These are phyloP conservation scores for Cephus nigrinus DNA, from an alignment of 2,888 invertebrate species.

Conservation along the genomic window DNA sequence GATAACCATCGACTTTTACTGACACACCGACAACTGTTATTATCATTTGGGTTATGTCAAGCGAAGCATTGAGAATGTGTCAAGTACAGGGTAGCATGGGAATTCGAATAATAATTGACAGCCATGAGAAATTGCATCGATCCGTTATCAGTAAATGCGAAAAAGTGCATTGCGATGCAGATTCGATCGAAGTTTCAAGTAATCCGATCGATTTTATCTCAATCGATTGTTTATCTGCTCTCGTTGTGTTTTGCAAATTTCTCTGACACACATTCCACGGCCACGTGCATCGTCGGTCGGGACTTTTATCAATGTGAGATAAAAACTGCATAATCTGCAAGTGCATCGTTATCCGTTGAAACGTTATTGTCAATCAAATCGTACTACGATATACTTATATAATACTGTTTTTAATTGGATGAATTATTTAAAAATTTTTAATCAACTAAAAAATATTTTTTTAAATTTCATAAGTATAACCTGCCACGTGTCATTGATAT, in stretches of 20 bases:
- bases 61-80: background rate
- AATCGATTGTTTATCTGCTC: background rate
- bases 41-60: background rate
- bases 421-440: too few species aligned
- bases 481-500: too few species aligned
- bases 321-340: too few species aligned
- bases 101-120: background rate
- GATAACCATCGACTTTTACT: background rate
- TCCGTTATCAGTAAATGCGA: background rate
- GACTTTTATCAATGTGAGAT: too few species aligned
- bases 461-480: too few species aligned
- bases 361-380: too few species aligned
- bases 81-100: background rate
- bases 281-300: too few species aligned
- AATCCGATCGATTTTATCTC: background rate
- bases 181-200: background rate
- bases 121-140: background rate
- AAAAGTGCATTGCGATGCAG: background rate
- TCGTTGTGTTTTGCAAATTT: background rate
- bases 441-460: too few species aligned
- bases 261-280: background rate
- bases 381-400: too few species aligned
- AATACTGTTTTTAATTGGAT: too few species aligned
- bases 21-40: background rate
- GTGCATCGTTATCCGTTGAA: too few species aligned